Conservation (phyloP, 2,113 vertebrate species). For the Lynx canadensis region DNA sequence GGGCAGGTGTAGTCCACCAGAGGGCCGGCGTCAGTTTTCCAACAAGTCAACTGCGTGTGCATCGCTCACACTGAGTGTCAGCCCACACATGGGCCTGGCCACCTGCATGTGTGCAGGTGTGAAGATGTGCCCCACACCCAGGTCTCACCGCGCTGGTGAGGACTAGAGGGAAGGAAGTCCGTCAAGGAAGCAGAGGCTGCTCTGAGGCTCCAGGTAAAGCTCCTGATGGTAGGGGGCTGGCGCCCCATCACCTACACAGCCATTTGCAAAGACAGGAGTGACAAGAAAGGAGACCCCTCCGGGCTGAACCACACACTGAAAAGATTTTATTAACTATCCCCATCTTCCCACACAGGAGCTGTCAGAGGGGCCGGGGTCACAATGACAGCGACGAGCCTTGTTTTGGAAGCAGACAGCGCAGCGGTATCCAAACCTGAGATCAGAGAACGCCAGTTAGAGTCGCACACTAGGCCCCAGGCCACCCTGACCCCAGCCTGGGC, state of each 20-base stretch:
- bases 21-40: too few species aligned
- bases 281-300: neutral
- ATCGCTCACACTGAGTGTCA: neutral
- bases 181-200: neutral
- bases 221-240: too few species aligned
- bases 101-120: rapidly evolving
- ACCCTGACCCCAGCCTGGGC: too few species aligned
- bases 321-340: slow-evolving; percentile 42
- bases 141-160: too few species aligned
- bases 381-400: neutral
- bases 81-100: neutral
- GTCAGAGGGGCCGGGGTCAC: neutral
- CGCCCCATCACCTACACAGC: too few species aligned
- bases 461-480: rapidly evolving
- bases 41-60: rapidly evolving
- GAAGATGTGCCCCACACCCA: neutral
- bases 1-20: too few species aligned
- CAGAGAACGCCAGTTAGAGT: neutral
- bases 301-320: neutral
- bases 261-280: neutral
- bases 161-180: neutral
- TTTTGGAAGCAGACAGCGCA: neutral
- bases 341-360: neutral
- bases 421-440: neutral
- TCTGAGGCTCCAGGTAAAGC: neutral